Percentiles rank a stretch among this genome's conserved stretches.
Conservation (phyloP, 2,888 invertebrate species). For the Hypolimnas misippus region DNA sequence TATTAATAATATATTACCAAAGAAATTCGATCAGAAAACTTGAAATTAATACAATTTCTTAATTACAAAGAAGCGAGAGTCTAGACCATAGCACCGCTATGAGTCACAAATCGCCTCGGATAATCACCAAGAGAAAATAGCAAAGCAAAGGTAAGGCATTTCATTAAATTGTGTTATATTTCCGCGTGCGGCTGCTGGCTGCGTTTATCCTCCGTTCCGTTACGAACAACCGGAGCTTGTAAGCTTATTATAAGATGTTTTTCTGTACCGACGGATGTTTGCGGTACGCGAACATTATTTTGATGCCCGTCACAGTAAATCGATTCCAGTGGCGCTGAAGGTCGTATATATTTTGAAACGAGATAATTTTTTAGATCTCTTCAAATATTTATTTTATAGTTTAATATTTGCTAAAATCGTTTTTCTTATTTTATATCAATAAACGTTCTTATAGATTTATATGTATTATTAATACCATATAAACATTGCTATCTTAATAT, state of each 20-base stretch:
- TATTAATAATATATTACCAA: not conserved
- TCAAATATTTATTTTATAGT: not conserved
- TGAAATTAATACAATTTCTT: not conserved
- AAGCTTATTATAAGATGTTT: conserved; percentile 39
- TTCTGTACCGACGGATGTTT: conserved; percentile 38
- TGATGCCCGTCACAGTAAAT: conserved; percentile 28
- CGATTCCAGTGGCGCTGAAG: conserved; percentile 30
- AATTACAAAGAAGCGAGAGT: not conserved
- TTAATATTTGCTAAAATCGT: not conserved
- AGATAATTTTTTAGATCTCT: not conserved
- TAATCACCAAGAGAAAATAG: conserved; percentile 9
- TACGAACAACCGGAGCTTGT: conserved; percentile 39
- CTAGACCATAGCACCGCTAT: not conserved
- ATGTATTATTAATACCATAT: too few relatives aligned
- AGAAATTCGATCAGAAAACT: not conserved
- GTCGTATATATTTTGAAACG: conserved; percentile 20
- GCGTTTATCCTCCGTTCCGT: conserved; percentile 37
- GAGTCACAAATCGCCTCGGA: not conserved
- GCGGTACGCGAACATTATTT: conserved; percentile 34
- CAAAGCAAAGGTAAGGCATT: conserved; percentile 22
- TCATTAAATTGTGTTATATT: conserved; percentile 39
- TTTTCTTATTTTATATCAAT: not conserved
- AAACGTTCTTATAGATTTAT: not conserved
- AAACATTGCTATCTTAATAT: too few relatives aligned
- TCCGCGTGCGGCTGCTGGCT: conserved; percentile 26